Evolutionary conservation across 2,113 vertebrate species (phyloP), one percentile per base, ranked within the genome.

Genomic region (Calidris pygmaea): DNA sequence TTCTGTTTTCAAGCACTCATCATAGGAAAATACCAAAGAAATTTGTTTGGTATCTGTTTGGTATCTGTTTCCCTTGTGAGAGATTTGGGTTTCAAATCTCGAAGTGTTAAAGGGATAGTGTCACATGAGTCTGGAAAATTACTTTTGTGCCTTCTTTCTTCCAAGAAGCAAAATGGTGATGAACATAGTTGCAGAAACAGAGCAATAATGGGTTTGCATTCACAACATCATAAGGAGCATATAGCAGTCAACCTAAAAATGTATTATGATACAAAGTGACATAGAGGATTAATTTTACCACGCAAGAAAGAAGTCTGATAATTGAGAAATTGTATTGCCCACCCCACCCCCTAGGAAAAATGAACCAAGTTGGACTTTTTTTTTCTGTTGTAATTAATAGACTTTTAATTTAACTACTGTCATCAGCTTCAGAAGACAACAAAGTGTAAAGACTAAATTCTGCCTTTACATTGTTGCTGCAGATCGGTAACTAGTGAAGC

Each of bases 341-440:
- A 10, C 14, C 23, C 19, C 60, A 56, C 4, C 3, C 16, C 7
- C 7, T 4, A 39, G 53, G 7, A 74, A 52, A 59, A 93, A 77
- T 5, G 0, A 68, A 39, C 6, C 4, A 62, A 80, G 6, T 26
- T 37, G 10, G 29, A 10, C 47, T 47, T 0, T 1, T 4, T 18
- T n/a, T 75, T 78, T 32, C 32, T 41, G 17, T 32, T 67, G 27
- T 45, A 65, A 89, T 53, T 63, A 93, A 75, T 11, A 43, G 15
- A 55, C 21, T 8, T 87, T 85, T 66, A 43, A 55, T 63, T 53
- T 63, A 75, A 56, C 32, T 67, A 14, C 24, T 73, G 9, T 10
- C 72, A 43, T n/a, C 45, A n/a, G 35, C 77, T 92, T 62, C 60
- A 71, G 47, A 47, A 71, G 27, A 75, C 23, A 59, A 34, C 39